These are phyloP conservation scores for Notothenia coriiceps DNA, from an alignment of 2,113 vertebrate genomes.

Conservation along the genomic window DNA sequence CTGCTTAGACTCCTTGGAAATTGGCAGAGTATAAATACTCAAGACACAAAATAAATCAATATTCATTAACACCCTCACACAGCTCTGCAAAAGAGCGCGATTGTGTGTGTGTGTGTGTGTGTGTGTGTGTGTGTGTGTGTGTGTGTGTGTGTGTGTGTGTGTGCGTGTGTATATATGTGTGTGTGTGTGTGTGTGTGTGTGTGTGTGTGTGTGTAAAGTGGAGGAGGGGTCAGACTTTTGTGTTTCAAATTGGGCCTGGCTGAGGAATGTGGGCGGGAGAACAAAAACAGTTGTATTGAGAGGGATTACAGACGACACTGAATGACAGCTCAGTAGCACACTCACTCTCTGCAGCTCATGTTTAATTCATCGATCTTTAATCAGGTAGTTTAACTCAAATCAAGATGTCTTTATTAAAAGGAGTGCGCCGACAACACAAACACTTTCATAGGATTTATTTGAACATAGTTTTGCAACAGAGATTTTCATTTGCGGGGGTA, in stretches of 20 bases:
- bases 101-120: neutral
- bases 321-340: slow-evolving; percentile 40
- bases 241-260: slow-evolving; percentile 67
- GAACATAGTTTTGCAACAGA: slow-evolving; percentile 28
- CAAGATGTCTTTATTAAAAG: slow-evolving; percentile 43
- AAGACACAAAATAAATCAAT: neutral
- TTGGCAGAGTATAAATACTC: neutral
- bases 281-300: slow-evolving; percentile 58
- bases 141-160: neutral
- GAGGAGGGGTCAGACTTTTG: slow-evolving; percentile 69
- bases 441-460: slow-evolving; percentile 19
- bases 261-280: slow-evolving; percentile 67
- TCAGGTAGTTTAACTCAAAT: slow-evolving; percentile 54
- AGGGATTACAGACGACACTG: slow-evolving; percentile 53
- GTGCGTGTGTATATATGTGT: slow-evolving; percentile 28
- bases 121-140: slow-evolving; percentile 30
- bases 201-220: slow-evolving; percentile 30
- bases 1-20: neutral
- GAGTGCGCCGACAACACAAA: slow-evolving; percentile 19
- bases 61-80: slow-evolving; percentile 28
- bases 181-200: neutral
- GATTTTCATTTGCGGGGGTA: slow-evolving; percentile 1
- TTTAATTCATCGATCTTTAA: slow-evolving; percentile 61
- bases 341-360: slow-evolving; percentile 35
- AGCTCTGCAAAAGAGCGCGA: slow-evolving; percentile 20